Conservation (phyloP, 2,888 invertebrate genomes). For the Agrochola litura region DNA sequence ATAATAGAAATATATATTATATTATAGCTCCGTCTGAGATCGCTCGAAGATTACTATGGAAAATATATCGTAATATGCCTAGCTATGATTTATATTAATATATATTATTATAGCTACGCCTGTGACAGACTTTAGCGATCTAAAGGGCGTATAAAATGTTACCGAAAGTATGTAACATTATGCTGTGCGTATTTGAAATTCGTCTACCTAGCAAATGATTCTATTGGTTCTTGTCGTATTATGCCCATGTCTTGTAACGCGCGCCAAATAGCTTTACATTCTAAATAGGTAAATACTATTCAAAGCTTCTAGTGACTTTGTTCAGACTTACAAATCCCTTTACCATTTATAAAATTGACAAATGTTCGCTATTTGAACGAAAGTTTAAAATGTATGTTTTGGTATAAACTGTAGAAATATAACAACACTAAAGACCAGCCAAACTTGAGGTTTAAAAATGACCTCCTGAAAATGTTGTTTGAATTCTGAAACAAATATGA, state of each 20-base stretch:
- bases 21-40: too few relatives aligned
- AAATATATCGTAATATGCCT: too few relatives aligned
- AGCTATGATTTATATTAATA: too few relatives aligned
- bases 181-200: not conserved
- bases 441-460: slow-evolving; percentile 79
- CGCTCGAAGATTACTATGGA: too few relatives aligned
- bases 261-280: not conserved
- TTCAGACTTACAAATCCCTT: slow-evolving; percentile 49
- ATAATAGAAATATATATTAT: too few relatives aligned
- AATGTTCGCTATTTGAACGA: slow-evolving; percentile 50
- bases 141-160: not conserved
- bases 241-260: not conserved
- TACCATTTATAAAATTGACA: slow-evolving; percentile 29
- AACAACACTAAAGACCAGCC: slow-evolving; percentile 81
- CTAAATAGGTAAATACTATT: slow-evolving; percentile 9
- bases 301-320: slow-evolving; percentile 46
- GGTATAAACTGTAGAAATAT: slow-evolving; percentile 81
- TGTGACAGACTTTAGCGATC: not conserved
- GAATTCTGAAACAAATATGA: slow-evolving; percentile 79
- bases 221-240: not conserved
- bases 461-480: slow-evolving; percentile 72
- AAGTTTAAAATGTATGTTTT: slow-evolving; percentile 72
- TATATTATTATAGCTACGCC: too few relatives aligned
- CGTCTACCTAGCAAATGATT: not conserved
- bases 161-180: not conserved